phyloP scores from a whole-genome alignment of 2,888 invertebrate species.

The Loripinus fragilis region DNA sequence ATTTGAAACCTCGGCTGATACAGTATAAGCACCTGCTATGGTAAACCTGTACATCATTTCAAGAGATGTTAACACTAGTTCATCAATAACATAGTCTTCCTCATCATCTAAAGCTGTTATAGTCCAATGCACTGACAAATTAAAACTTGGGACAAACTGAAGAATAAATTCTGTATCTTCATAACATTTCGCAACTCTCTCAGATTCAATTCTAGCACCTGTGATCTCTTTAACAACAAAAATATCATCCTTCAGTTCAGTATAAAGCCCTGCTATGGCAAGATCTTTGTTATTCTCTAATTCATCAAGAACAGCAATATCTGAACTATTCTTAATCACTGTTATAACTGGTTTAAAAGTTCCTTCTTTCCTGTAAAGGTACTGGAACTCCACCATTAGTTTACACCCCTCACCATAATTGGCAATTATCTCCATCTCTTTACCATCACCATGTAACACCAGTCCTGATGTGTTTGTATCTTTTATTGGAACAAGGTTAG shows the following conservation, averaged over 20 bases:
- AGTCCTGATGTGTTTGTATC: constrained; percentile 63
- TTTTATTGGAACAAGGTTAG: constrained; percentile 59
- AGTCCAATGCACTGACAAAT: constrained; percentile 45
- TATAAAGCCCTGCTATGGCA: not conserved
- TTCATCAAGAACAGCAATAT: not conserved
- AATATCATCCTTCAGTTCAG: constrained; percentile 25
- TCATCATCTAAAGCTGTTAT: constrained; percentile 27
- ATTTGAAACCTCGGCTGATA: constrained; percentile 61
- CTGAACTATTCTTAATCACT: constrained; percentile 38
- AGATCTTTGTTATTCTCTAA: not conserved
- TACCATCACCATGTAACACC: constrained; percentile 56
- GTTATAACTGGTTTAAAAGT: constrained; percentile 56
- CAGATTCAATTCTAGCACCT: constrained; percentile 29
- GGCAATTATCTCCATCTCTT: constrained; percentile 67
- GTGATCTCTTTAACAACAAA: constrained; percentile 36
- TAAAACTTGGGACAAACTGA: constrained; percentile 37
- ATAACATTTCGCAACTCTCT: constrained; percentile 30
- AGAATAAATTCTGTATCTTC: constrained; percentile 31
- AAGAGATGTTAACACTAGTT: constrained; percentile 29
- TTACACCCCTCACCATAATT: constrained; percentile 74
- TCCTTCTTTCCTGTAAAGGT: constrained; percentile 65
- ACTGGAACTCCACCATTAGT: constrained; percentile 68
- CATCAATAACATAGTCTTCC: constrained; percentile 42
- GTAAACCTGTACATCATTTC: constrained; percentile 57
- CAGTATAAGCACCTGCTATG: constrained; percentile 59